Conservation (phyloP, 2,888 invertebrate species). For the Siphlonurus alternatus region DNA sequence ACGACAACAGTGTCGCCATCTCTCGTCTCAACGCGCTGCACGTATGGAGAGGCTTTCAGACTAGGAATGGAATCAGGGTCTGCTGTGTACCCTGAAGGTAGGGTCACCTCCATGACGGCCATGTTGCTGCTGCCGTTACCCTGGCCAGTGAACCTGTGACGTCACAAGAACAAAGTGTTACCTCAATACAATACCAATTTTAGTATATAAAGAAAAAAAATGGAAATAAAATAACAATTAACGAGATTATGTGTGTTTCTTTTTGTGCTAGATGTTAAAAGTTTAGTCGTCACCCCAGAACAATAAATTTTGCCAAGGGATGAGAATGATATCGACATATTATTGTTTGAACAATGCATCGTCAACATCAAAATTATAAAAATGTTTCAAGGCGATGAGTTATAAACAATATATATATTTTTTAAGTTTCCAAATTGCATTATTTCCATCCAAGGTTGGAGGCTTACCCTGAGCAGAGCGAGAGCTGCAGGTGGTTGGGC, state of each 20-base stretch:
- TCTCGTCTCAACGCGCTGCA: conserved; percentile 49
- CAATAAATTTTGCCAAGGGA: too few species aligned
- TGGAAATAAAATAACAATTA: too few species aligned
- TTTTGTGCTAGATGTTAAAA: too few species aligned
- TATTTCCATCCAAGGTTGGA: too few species aligned
- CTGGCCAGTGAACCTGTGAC: not conserved
- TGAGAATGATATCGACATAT: too few species aligned
- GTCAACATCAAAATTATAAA: not conserved
- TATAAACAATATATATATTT: too few species aligned
- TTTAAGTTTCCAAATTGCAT: too few species aligned
- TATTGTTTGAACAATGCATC: not conserved
- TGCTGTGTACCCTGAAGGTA: conserved; percentile 83
- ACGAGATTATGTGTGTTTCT: too few species aligned
- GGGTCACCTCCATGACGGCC: conserved; percentile 74
- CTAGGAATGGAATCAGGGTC: conserved; percentile 56
- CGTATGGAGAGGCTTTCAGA: conserved; percentile 36
- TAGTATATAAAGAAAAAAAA: too few species aligned
- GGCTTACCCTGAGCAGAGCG: conserved; percentile 58
- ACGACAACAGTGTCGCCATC: conserved; percentile 46
- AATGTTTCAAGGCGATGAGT: too few species aligned
- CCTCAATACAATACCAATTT: too few species aligned
- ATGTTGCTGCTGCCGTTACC: conserved; percentile 55
- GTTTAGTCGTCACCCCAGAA: too few species aligned
- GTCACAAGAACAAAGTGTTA: not conserved
- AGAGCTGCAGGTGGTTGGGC: conserved; percentile 56